Percentiles rank a stretch among this genome's conserved stretches.
Evolutionary conservation across 1,140 invertebrate genomes (phyloP).

Genomic region (Babylonia areolata): DNA sequence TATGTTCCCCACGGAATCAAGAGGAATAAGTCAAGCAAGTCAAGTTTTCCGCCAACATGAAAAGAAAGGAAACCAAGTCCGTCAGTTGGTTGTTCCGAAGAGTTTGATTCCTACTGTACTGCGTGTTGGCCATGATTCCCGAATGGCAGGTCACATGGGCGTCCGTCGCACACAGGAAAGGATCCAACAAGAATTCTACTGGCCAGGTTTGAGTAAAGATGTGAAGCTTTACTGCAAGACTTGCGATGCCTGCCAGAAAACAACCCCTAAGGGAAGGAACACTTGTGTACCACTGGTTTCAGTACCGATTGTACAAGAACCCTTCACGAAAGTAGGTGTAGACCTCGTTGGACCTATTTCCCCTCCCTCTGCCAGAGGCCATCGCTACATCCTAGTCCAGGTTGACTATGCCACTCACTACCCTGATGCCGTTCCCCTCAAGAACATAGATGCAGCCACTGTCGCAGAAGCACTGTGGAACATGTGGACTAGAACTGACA

Average conservation of each 20-base stretch:
- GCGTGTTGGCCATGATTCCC: not conserved
- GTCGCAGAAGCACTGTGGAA: constrained; percentile 51
- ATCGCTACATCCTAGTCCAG: constrained; percentile 47
- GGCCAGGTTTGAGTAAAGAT: constrained; percentile 47
- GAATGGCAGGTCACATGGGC: not conserved
- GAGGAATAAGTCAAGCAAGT: too few species aligned
- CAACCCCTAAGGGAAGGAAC: constrained; percentile 43
- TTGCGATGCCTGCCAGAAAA: constrained; percentile 51
- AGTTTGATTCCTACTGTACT: not conserved
- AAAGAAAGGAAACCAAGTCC: too few species aligned
- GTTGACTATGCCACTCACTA: constrained; percentile 57
- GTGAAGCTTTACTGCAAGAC: constrained; percentile 45
- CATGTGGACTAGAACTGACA: constrained; percentile 72
- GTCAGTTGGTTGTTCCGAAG: not conserved
- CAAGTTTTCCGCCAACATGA: too few species aligned
- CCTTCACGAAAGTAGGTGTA: constrained; percentile 53
- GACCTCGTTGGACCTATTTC: constrained; percentile 49
- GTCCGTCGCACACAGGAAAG: not conserved
- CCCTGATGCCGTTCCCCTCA: constrained; percentile 51
- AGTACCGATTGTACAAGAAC: constrained; percentile 47
- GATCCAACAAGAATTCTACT: constrained; percentile 42
- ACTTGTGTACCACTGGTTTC: constrained; percentile 45
- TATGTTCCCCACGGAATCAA: too few species aligned
- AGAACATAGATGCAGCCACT: constrained; percentile 41
- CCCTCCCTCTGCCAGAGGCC: constrained; percentile 44